Evolutionary conservation across 1,140 invertebrate genomes (phyloP).

Genomic region (Drosophila sproati): DNA sequence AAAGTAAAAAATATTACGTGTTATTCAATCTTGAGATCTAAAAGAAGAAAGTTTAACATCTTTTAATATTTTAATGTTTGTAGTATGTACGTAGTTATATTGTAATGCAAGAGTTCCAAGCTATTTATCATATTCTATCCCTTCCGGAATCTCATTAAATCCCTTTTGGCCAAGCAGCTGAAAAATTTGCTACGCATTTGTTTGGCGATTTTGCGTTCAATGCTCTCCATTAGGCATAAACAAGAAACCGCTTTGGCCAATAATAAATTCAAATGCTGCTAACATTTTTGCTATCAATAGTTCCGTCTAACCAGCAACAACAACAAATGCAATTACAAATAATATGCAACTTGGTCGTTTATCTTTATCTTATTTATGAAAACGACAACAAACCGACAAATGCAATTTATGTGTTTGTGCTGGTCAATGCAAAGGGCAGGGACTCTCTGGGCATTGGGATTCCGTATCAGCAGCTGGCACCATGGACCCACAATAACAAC

Average conservation of each 20-base stretch:
- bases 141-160: conserved; percentile 37
- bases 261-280: conserved; percentile 58
- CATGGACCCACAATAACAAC: conserved; percentile 29
- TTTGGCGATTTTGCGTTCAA: conserved; percentile 49
- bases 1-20: conserved; percentile 19
- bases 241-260: conserved; percentile 43
- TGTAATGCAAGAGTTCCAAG: background rate
- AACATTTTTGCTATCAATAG: conserved; percentile 75
- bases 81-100: too few relatives aligned
- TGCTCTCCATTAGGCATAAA: conserved; percentile 49
- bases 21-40: conserved; percentile 10
- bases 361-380: conserved; percentile 84
- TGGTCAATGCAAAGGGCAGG: conserved; percentile 69
- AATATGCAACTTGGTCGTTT: conserved; percentile 83
- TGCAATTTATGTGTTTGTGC: conserved; percentile 84
- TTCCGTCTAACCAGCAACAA: conserved; percentile 51
- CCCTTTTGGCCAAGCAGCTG: conserved; percentile 16
- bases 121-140: conserved; percentile 7
- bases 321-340: conserved; percentile 84
- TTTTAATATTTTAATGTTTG: too few relatives aligned
- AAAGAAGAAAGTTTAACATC: background rate
- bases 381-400: conserved; percentile 85
- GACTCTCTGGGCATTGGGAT: conserved; percentile 29
- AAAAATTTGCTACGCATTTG: conserved; percentile 47
- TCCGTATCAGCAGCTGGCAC: conserved; percentile 65